Conservation (phyloP, 2,113 vertebrate species). For the Trochalopteron elliotii region DNA sequence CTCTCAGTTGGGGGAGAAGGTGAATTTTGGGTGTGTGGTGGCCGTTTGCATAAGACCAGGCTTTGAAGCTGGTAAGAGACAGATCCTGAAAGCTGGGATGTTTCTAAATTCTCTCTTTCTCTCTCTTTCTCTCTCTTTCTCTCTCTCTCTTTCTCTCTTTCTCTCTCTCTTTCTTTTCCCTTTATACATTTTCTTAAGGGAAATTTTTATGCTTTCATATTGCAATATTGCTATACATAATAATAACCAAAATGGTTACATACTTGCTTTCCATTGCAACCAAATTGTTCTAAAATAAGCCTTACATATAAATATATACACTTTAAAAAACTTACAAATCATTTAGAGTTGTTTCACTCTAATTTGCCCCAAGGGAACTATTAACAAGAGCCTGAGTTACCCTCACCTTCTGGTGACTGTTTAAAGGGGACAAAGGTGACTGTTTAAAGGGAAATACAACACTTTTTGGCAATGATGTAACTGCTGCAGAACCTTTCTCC, state of each 20-base stretch:
- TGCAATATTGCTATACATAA: not conserved
- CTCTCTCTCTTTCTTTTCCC: no score
- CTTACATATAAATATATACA: not conserved
- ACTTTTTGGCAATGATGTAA: not conserved
- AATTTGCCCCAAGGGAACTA: not conserved
- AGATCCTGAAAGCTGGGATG: no score
- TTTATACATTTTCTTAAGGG: not conserved
- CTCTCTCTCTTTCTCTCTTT: no score
- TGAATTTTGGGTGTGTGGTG: not conserved
- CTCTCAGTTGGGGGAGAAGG: not conserved
- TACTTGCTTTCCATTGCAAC: not conserved
- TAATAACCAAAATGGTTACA: not conserved
- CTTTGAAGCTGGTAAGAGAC: not conserved
- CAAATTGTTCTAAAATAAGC: not conserved
- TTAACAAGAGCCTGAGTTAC: not conserved
- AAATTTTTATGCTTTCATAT: not conserved
- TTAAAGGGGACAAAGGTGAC: not conserved
- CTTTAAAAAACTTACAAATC: not conserved
- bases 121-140: not conserved
- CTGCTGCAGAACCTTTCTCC: not conserved
- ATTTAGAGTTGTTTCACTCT: accelerated
- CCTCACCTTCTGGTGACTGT: not conserved
- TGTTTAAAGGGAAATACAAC: not conserved
- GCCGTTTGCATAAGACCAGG: accelerated
- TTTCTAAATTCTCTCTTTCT: no score